Evolutionary conservation across 2,888 invertebrate species (phyloP).

Genomic region (Panzeria rudis): DNA sequence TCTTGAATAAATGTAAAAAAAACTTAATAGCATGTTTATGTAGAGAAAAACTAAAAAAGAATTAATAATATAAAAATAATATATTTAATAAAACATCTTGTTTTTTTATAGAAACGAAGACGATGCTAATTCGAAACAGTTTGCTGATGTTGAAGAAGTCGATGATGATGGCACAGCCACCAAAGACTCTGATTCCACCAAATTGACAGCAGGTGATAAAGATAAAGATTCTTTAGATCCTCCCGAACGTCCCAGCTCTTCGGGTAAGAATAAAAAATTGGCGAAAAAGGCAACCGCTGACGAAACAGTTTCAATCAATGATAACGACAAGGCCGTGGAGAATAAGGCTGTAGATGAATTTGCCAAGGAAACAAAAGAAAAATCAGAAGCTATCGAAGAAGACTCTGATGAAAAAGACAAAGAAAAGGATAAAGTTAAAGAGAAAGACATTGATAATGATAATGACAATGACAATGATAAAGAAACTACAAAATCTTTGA

Average conservation of each 20-base stretch:
- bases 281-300: slow-evolving; percentile 75
- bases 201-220: slow-evolving; percentile 80
- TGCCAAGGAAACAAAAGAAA: slow-evolving; percentile 67
- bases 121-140: slow-evolving; percentile 84
- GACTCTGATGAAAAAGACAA: slow-evolving; percentile 25
- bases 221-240: slow-evolving; percentile 82
- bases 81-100: neutral
- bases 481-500: slow-evolving; percentile 38
- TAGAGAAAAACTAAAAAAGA: neutral
- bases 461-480: slow-evolving; percentile 51
- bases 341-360: slow-evolving; percentile 69
- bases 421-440: slow-evolving; percentile 38
- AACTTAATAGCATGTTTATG: neutral
- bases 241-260: slow-evolving; percentile 84
- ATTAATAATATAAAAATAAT: slow-evolving; percentile 24
- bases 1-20: neutral
- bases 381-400: slow-evolving; percentile 70
- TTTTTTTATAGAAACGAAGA: slow-evolving; percentile 80
- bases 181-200: slow-evolving; percentile 84
- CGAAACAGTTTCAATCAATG: slow-evolving; percentile 72
- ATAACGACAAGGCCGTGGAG: slow-evolving; percentile 64
- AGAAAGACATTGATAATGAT: slow-evolving; percentile 50
- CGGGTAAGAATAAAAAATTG: slow-evolving; percentile 82
- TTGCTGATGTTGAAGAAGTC: slow-evolving; percentile 83
- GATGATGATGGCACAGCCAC: slow-evolving; percentile 84